Base-by-base conservation (phyloP, 1,140 invertebrate species). In the Aporrectodea caliginosa region DNA sequence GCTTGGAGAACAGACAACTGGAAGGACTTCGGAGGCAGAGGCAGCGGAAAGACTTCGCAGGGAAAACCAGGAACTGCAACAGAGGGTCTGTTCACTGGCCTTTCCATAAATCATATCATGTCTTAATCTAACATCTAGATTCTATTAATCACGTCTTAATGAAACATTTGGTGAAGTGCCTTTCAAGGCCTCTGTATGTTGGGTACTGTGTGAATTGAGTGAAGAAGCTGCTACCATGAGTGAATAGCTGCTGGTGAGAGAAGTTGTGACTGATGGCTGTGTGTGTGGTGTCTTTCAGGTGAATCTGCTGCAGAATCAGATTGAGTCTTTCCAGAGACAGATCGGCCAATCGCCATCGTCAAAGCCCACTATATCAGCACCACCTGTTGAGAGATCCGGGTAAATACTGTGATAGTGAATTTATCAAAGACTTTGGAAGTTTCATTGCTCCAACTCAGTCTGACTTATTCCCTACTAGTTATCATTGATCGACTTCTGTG, bases 241-340 rank as follows among this genome's bases (percentile, higher is more conserved):
- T n/a, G n/a, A n/a, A n/a, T n/a, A n/a, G n/a, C n/a, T n/a, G n/a
- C n/a, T n/a, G n/a, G n/a, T n/a, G n/a, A n/a, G n/a, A n/a, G n/a
- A n/a, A n/a, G n/a, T n/a, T n/a, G n/a, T n/a, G n/a, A n/a, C n/a
- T n/a, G n/a, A n/a, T n/a, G n/a, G n/a, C n/a, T n/a, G n/a, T n/a
- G n/a, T n/a, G n/a, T n/a, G n/a, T n/a, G n/a, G n/a, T n/a, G n/a
- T 58, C 43, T 58, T 58, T 58, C 6, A 58, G 43, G 43, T 58
- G 43, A 72, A 33, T 32, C 69, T 72, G 35, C 69, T 30, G 78
- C 30, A 70, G 30, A 77, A 72, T 1, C 78, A 87, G 85, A 82
- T 85, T 14, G 83, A 84, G 78, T 92, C 93, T 82, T 86, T 95
- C 78, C 94, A 95, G 83, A 91, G 94, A 72, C 94, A 95, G 85